Conservation (phyloP, 2,888 invertebrate species). For the Diloba caeruleocephala region DNA sequence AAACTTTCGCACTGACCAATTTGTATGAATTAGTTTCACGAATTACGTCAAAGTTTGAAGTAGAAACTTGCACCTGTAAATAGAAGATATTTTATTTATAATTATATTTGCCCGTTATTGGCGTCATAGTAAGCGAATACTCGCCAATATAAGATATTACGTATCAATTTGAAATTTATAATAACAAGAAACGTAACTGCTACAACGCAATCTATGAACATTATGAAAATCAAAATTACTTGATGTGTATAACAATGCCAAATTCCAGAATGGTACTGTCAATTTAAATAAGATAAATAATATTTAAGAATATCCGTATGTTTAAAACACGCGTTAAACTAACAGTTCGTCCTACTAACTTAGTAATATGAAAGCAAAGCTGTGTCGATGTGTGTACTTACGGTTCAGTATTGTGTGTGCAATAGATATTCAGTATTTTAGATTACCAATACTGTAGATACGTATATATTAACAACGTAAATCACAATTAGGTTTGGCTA, state of each 20-base stretch:
- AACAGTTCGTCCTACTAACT: conserved; percentile 30
- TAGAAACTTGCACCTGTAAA: conserved; percentile 38
- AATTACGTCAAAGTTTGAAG: conserved; percentile 27
- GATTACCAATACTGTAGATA: conserved; percentile 24
- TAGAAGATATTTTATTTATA: no score
- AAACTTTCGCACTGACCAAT: conserved; percentile 45
- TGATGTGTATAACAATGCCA: conserved; percentile 33
- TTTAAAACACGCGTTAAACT: conserved; percentile 25
- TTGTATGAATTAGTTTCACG: conserved; percentile 21
- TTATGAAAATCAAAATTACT: conserved; percentile 6
- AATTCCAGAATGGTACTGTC: conserved; percentile 39
- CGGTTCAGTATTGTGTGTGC: conserved; percentile 45
- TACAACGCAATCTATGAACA: conserved; percentile 3
- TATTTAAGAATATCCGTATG: conserved; percentile 20
- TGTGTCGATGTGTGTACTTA: conserved; percentile 29
- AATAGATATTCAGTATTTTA: conserved; percentile 50
- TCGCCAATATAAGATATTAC: conserved; percentile 21
- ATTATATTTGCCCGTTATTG: conserved; percentile 22
- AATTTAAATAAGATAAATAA: conserved; percentile 31
- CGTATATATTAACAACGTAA: conserved; percentile 32
- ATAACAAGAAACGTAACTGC: background rate
- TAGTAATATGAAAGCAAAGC: conserved; percentile 12
- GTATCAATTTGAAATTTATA: conserved; percentile 24
- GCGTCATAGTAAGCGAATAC: conserved; percentile 33
- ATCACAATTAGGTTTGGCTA: conserved; percentile 26